Base-by-base conservation (phyloP, 2,797 vertebrate species). In the Harpia harpyja region DNA sequence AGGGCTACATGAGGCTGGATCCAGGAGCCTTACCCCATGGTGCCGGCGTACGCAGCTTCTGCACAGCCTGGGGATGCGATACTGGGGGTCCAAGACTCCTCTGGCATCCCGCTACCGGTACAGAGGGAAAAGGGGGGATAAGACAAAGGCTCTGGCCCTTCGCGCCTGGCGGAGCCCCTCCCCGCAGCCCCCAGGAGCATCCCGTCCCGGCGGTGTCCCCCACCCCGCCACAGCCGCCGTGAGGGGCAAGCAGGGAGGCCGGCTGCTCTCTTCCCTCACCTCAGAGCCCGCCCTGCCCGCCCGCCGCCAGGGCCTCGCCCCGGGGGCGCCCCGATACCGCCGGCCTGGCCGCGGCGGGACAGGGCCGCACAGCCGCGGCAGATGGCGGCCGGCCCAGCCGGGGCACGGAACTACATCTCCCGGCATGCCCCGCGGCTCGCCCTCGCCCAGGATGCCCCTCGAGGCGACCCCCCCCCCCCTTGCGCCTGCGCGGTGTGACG, bases 1-100 rank as follows among this genome's bases (percentile, higher is more conserved):
- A 19, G 43, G 21, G 20, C 41, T 18, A 2, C 22, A 0, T 0
- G 21, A 46, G 25, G 13, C 23, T 19, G 59, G 6, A 35, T 28
- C 7, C 33, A 33, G 39, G 23, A 32, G 23, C 20, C 4, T n/a
- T 12, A 61, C 11, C 10, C 12, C 10, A 2, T 0, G 8, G 33
- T 46, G 64, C 39, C 1, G 0, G 7, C 5, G 2, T 2, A 24
- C 1, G 0, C 72, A 22, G 46, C 37, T 32, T 23, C 83, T 27
- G 35, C 21, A 15, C 33, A 24, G 39, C 65, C 20, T 4, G 10
- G 5, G 13, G 39, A 27, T 13, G 56, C 0, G 0, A 10, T 2
- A 1, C 0, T 30, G 0, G 12, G 9, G 7, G 0, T 14, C 44
- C 3, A 7, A 9, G 10, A 18, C 28, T 48, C 25, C 44, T 4